A percentile compares a stretch with the other conserved stretches of the same genome.
Evolutionary conservation across 1,140 invertebrate species (phyloP).

Genomic region (Drosophila pallidifrons): DNA sequence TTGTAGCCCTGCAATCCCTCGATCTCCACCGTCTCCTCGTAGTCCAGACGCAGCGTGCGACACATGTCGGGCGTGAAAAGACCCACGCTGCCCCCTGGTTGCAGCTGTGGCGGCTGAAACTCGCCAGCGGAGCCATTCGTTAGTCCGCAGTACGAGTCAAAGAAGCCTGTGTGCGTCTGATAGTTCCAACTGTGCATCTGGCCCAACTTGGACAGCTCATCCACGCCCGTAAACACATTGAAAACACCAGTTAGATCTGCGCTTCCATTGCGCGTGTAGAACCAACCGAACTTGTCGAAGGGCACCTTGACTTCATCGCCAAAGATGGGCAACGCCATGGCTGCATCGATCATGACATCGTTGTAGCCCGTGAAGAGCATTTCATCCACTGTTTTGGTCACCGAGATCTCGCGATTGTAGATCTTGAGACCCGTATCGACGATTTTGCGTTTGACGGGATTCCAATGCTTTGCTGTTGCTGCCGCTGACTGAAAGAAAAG

Average conservation of each 20-base stretch:
- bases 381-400: constrained; percentile 89
- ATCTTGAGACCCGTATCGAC: constrained; percentile 86
- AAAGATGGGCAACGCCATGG: constrained; percentile 86
- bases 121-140: constrained; percentile 90
- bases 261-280: constrained; percentile 92
- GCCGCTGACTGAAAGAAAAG: constrained; percentile 88
- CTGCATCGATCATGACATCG: constrained; percentile 89
- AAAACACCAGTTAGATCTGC: constrained; percentile 89
- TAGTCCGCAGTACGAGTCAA: constrained; percentile 86
- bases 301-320: constrained; percentile 86
- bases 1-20: constrained; percentile 87
- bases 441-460: constrained; percentile 86
- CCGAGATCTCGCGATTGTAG: constrained; percentile 86
- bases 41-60: constrained; percentile 87
- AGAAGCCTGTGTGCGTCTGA: constrained; percentile 87
- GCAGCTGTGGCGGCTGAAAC: constrained; percentile 89
- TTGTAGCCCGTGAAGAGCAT: constrained; percentile 92
- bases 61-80: constrained; percentile 90
- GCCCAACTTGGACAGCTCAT: constrained; percentile 88
- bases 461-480: constrained; percentile 87
- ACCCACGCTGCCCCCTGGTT: constrained; percentile 86
- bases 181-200: constrained; percentile 90
- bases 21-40: constrained; percentile 85
- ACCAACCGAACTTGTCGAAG: constrained; percentile 92
- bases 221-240: constrained; percentile 90